A percentile compares a stretch with the other conserved stretches of the same genome.
These are phyloP conservation scores for Muscidifurax raptorellus DNA, from an alignment of 1,140 invertebrate species.

Conservation along the genomic window DNA sequence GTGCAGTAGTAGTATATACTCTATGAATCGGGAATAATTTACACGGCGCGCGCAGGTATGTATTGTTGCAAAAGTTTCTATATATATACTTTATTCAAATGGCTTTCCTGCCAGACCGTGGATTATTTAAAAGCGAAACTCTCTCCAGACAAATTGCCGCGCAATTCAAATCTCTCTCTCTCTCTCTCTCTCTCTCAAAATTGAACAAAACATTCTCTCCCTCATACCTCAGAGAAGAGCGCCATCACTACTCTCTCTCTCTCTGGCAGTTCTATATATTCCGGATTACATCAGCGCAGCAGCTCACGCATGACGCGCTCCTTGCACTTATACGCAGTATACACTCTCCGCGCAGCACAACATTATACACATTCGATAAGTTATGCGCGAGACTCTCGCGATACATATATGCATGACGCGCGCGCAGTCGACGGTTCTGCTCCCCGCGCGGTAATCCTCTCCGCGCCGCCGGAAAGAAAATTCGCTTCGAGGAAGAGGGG, in stretches of 20 bases:
- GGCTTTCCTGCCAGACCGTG: background rate
- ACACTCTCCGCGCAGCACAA: background rate
- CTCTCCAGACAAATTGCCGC: too few species aligned
- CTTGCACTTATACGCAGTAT: background rate
- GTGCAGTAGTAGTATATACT: background rate
- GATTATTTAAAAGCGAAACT: background rate
- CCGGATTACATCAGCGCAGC: slow-evolving; percentile 9
- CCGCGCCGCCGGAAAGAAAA: slow-evolving; percentile 1
- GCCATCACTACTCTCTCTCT: background rate
- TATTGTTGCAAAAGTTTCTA: background rate
- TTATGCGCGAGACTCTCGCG: background rate
- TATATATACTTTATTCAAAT: background rate
- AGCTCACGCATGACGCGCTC: slow-evolving; percentile 7
- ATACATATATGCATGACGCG: slow-evolving; percentile 12
- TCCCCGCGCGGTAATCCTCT: background rate
- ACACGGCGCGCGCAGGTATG: background rate
- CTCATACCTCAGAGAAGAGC: too few species aligned
- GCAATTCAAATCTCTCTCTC: too few species aligned
- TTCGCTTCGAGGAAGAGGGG: slow-evolving; percentile 16
- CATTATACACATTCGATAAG: slow-evolving; percentile 2
- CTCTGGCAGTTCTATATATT: background rate
- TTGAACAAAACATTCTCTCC: background rate
- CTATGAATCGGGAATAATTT: slow-evolving; percentile 11
- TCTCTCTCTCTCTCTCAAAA: too few species aligned
- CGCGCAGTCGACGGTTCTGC: too few species aligned